These are phyloP conservation scores for Heteromormyrus szaboi DNA, from an alignment of 2,797 vertebrate species.

Conservation along the genomic window DNA sequence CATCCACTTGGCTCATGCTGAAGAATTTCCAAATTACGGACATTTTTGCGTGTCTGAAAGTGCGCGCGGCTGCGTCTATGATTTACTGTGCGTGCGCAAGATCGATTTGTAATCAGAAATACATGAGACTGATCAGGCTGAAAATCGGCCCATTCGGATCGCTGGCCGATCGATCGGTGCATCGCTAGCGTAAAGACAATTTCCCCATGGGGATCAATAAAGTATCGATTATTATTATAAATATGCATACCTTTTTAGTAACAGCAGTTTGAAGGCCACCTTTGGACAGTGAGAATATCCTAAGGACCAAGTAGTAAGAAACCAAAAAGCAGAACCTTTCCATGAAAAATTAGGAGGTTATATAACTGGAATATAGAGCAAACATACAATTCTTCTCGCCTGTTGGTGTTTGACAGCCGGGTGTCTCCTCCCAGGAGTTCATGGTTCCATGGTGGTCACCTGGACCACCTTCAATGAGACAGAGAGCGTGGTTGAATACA, in stretches of 20 bases:
- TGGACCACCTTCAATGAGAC: conserved; percentile 74
- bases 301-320: conserved; percentile 1
- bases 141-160: no score
- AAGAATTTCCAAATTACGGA: no score
- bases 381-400: conserved; percentile 26
- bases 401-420: conserved; percentile 12
- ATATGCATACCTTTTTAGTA: conserved; percentile 29
- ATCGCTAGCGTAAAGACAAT: no score
- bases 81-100: no score
- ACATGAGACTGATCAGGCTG: no score
- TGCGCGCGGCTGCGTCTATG: no score
- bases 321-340: conserved; percentile 27
- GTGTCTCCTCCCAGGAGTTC: conserved; percentile 51
- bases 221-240: background rate
- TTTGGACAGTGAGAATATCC: conserved; percentile 35
- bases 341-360: conserved; percentile 21
- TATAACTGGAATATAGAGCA: conserved; percentile 17
- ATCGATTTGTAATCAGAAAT: no score
- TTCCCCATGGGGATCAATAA: no score
- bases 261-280: conserved; percentile 15
- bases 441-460: conserved; percentile 72
- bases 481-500: conserved; percentile 67
- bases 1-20: no score
- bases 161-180: no score
- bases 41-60: no score